Base-by-base conservation (phyloP, 30 jellyfish, hydroid and myxozoan genomes). In the Catostylus mosaicus region DNA sequence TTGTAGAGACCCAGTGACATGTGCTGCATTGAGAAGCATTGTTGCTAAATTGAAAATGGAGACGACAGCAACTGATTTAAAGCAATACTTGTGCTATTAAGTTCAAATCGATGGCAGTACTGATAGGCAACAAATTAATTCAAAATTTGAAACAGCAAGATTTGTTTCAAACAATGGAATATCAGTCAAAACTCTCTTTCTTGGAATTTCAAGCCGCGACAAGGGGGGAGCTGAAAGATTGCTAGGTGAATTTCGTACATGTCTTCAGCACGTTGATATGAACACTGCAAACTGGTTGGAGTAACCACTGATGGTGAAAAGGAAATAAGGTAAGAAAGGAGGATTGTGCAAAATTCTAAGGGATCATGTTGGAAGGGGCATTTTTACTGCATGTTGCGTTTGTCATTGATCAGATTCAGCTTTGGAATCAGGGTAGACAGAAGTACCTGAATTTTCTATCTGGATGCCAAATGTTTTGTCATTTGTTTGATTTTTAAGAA, bases 31-130 rank as follows among this genome's bases (percentile, higher is more conserved):
- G 84, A 45, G 67, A 67, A 61, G 34, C 37, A 67, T 66, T 67
- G 60, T 66, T 45, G 91, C 60, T 65, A 66, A 48, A 30, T 47
- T 66, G 56, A 51, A 81, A 67, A 65, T 45, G 77, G 67, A 66
- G 43, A 67, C 66, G 38, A 60, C 23, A 22, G 67, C 63, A 64
- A 30, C 32, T 30, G 85, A 9, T 4, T 81, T 67, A 40, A 67
- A 81, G 48, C 29, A 67, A 7, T 81, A 67, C 67, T 32, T 81
- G 66, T 51, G 84, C 60, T 81, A 34, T 67, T 81, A 77, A 2
- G 75, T 81, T 18, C 84, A 81, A 68, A 65, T 81, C 27, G 91
- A 81, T 81, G 91, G 85, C 16, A 66, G 86, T 35, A 65, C 67
- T 57, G 88, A 77, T 38, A 57, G 67, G 36, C 81, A 77, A 35